Base-by-base conservation (phyloP, 2,797 vertebrate species). In the Melanotaenia parkinsoni region DNA sequence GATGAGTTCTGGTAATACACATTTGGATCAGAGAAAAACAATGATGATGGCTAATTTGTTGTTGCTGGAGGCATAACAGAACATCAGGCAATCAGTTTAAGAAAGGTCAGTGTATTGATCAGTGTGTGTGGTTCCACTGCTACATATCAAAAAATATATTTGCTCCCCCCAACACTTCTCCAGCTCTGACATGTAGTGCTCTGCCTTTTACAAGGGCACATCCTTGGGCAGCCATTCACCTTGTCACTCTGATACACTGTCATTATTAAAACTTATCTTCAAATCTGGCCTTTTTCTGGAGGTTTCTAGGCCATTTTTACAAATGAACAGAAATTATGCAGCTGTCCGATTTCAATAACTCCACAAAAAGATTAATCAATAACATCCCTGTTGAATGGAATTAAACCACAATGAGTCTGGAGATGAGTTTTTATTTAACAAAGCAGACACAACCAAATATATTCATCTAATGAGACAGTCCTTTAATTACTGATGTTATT, bases 91-190 rank as follows among this genome's bases (percentile, higher is more conserved):
- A 90, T 86, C 81, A 77, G 47, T 69, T 64, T 76, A 57, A 66
- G 50, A 90, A 90, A 87, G 88, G 85, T 90, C 63, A 22, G 33
- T 0, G 40, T 86, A 90, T 91, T 72, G 89, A 93, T 90, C 57
- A 63, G 68, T 6, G 43, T 63, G 53, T 67, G 62, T 76, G 61
- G 72, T 83, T 84, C 79, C 81, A 64, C 72, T 78, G 70, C 70
- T 84, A 86, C 77, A 78, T 84, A 89, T 90, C 80, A 88, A 79
- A 81, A 81, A 85, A 77, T 78, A 87, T 84, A 79, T 82, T 51
- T 81, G 70, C 78, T 83, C 67, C 58, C 77, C 67, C 71, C 68
- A 74, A 76, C 66, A 74, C 75, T 67, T 72, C 73, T 79, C 50
- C 1, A 18, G 51, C 51, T 79, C 64, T 69, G 82, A 83, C 83